A percentile compares a stretch with the other conserved stretches of the same genome.
phyloP scores from a whole-genome alignment of 2,797 vertebrate species.

The Anniella stebbinsi region DNA sequence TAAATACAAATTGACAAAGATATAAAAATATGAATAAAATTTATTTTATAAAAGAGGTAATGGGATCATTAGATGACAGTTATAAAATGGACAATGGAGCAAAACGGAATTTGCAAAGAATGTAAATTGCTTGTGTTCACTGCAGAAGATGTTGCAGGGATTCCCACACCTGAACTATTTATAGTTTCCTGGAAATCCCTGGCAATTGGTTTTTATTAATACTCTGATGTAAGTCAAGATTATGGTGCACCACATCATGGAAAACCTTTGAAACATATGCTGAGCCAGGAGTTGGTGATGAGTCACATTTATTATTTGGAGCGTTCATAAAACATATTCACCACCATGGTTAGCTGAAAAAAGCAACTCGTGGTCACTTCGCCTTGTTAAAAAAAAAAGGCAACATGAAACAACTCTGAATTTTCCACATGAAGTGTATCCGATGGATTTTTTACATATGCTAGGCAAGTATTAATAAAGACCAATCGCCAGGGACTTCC shows the following conservation, averaged over 20 bases:
- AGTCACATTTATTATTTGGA: not conserved
- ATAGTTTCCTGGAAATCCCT: not conserved
- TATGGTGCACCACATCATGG: constrained; percentile 21
- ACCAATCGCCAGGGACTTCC: not conserved
- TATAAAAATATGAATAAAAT: not conserved
- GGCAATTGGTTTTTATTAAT: not conserved
- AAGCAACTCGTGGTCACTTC: not conserved
- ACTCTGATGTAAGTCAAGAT: not conserved
- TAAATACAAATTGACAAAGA: not conserved
- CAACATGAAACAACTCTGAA: not conserved
- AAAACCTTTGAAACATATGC: not conserved
- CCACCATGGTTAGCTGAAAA: constrained; percentile 6
- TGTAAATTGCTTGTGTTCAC: not conserved
- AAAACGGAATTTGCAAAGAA: not conserved
- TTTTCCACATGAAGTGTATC: not conserved
- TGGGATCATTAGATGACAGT: not conserved
- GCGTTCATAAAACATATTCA: constrained; percentile 1
- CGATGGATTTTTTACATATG: not conserved
- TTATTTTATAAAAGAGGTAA: not conserved
- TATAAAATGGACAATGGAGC: not conserved
- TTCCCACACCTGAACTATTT: not conserved
- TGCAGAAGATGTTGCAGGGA: not conserved
- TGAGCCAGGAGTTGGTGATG: not conserved
- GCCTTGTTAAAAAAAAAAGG: not conserved
- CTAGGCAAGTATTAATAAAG: not conserved